Base-by-base conservation (phyloP, 1,140 invertebrate species). In the Drosophila tropicalis region DNA sequence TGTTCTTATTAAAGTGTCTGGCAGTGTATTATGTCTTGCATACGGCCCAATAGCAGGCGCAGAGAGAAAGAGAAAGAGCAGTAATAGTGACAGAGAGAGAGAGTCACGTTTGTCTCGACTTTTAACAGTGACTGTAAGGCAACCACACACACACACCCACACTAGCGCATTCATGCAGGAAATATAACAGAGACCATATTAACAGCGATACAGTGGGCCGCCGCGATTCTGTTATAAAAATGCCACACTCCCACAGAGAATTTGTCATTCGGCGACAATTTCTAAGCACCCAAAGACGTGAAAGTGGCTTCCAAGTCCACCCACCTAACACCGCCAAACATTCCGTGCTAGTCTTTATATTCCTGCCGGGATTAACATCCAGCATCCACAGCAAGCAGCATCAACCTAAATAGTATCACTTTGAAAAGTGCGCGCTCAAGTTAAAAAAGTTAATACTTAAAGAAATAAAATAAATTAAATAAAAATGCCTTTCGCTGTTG, bases 401-500 rank as follows among this genome's bases (percentile, higher is more conserved):
- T n/a, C n/a, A n/a, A 19, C n/a, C 19, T 57, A 22, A 17, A 39
- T 40, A 9, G 57, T 62, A 32, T 40, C 25, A 32, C 17, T 44
- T 32, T 17, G 0, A 9, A 73, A 76, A 81, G 72, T 72, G 69
- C 69, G 57, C 62, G 72, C 70, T 40, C 13, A 2, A 34, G 64
- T 51, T 62, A 67, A 17, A 34, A 65, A 67, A 25, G 51, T 29
- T n/a, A 5, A 44, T 13, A 12, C 22, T 36, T 36, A 36, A 10
- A 39, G 1, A 36, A 55, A 62, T 58, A 15, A n/a, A 32, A 34
- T 41, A 51, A 51, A 25, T 12, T 7, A 65, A 32, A n/a, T 40
- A 2, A 13, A 90, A 86, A 92, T 92, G 91, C 81, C 90, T 67
- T 90, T 89, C 40, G 65, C 81, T 61, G 67, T 81, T 55, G 87